Percentiles rank a stretch among this genome's conserved stretches.
Conservation (phyloP, 2,113 vertebrate species). For the Poeciliopsis prolifica region DNA sequence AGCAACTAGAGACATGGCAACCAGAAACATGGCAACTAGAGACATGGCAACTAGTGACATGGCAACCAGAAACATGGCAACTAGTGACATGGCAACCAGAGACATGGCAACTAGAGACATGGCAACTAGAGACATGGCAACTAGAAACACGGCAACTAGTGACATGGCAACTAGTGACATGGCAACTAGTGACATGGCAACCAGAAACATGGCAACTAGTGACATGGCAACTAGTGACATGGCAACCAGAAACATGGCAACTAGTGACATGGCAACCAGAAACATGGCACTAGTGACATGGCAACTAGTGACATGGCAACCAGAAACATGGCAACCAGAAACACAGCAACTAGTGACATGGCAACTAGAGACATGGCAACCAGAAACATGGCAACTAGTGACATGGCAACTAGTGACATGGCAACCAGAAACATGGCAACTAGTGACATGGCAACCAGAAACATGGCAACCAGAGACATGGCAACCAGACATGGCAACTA, state of each 20-base stretch:
- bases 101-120: background rate
- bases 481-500: background rate
- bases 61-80: background rate
- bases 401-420: background rate
- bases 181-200: no score
- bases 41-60: background rate
- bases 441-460: no score
- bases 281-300: background rate
- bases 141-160: background rate
- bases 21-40: no score
- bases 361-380: background rate
- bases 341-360: background rate
- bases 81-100: no score
- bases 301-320: background rate
- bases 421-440: background rate
- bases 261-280: no score
- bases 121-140: background rate
- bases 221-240: background rate
- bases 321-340: background rate
- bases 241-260: background rate
- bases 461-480: background rate
- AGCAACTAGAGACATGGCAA: no score
- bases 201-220: no score
- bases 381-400: no score
- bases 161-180: background rate